phyloP scores from a whole-genome alignment of 2,113 vertebrate genomes.

The Bufo bufo region DNA sequence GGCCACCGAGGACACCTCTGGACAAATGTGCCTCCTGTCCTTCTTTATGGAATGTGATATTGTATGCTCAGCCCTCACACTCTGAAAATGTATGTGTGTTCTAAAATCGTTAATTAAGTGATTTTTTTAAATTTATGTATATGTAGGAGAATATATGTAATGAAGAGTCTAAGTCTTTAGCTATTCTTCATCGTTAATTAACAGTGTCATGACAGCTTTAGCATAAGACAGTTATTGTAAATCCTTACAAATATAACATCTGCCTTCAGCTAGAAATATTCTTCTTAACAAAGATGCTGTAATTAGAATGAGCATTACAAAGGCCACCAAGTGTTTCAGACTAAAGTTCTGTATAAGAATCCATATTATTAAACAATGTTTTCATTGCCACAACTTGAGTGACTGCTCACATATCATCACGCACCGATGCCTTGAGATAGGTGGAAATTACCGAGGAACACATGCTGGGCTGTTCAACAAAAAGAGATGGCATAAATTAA shows the following conservation, averaged over 20 bases:
- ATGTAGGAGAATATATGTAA: background rate
- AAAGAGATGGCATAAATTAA: background rate
- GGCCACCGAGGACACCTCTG: too few species aligned
- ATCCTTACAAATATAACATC: background rate
- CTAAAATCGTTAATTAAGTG: background rate
- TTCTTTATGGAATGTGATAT: too few species aligned
- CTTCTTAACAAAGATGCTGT: background rate
- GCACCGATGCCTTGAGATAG: background rate
- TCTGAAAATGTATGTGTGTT: too few species aligned
- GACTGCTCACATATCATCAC: background rate
- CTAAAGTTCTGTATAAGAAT: background rate
- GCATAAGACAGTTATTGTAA: background rate
- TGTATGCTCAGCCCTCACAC: too few species aligned
- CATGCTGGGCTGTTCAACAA: background rate
- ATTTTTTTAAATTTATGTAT: background rate
- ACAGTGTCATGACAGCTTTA: background rate
- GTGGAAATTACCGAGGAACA: conserved; percentile 24
- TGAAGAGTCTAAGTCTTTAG: background rate
- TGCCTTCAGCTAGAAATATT: background rate
- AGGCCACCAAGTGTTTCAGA: background rate
- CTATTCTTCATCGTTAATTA: background rate
- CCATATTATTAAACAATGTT: background rate
- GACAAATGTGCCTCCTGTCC: too few species aligned
- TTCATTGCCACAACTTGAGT: background rate
- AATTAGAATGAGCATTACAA: background rate